Conservation (phyloP, 1,140 invertebrate species). For the Popillia japonica region DNA sequence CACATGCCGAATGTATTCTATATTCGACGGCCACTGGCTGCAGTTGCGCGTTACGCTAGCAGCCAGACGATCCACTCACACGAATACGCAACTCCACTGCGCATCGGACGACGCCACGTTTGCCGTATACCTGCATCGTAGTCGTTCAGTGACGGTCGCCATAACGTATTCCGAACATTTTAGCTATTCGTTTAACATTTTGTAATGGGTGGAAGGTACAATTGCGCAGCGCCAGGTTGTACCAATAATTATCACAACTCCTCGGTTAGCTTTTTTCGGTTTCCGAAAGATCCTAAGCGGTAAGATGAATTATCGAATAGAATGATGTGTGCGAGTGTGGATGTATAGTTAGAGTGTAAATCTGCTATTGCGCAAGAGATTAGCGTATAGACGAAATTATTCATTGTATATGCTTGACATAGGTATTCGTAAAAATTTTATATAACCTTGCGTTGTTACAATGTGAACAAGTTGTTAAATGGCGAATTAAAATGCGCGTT, state of each 20-base stretch:
- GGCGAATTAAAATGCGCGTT: too few species aligned
- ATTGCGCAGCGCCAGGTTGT: neutral
- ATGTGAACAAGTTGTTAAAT: too few species aligned
- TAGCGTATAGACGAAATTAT: too few species aligned
- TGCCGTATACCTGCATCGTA: neutral
- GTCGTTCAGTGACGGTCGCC: neutral
- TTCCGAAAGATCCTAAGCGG: constrained; percentile 16
- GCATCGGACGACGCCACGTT: constrained; percentile 5
- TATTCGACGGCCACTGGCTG: neutral
- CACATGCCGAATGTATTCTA: neutral
- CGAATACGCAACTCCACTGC: constrained; percentile 16
- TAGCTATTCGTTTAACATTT: neutral
- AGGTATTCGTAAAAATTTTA: too few species aligned
- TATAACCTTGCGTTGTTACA: too few species aligned
- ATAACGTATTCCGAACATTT: neutral
- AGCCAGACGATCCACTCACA: neutral
- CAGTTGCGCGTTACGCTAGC: neutral
- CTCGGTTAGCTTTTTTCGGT: constrained; percentile 1
- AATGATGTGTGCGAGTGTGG: too few species aligned
- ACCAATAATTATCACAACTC: neutral
- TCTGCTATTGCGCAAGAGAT: neutral
- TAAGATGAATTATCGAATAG: neutral
- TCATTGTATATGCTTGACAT: too few species aligned
- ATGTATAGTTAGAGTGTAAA: too few species aligned
- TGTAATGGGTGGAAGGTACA: neutral